Evolutionary conservation across 2,113 vertebrate species (phyloP), one percentile per base, ranked within the genome.

Genomic region (Triplophysa tibetana): DNA sequence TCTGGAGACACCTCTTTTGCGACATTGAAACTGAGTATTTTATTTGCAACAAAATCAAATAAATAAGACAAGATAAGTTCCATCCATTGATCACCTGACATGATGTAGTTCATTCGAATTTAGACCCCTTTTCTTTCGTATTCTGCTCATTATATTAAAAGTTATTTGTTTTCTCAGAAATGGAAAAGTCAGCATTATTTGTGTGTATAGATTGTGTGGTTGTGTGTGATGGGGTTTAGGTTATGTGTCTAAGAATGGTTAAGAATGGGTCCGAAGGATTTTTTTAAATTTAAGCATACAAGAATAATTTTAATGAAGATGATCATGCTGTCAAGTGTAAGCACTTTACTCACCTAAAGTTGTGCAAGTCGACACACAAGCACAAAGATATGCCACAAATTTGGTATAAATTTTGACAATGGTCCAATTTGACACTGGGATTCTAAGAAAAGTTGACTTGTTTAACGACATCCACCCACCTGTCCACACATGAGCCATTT

Each of bases 1-100:
- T 84, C 80, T 73, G 77, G 86, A 89, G 87, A 88, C 89, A 89
- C 80, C 41, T 70, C 24, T 50, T 43, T 45, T 75, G 70, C 85
- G 43, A 78, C 88, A 88, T 90, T 90, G 89, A 88, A 81, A n/a
- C 17, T 56, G 52, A 6, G 33, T 38, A 38, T 38, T 7, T 38
- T 38, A 38, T 38, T 1, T 38, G 33, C 33, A 38, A 38, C 5
- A 7, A 38, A 38, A 38, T 38, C 0, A 38, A 38, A 38, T 38
- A 38, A 0, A 38, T 38, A 38, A 7, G 33, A 38, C 33, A 38
- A 38, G 33, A 38, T 38, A 38, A 7, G 33, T 38, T 38, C 33
- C 3, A 5, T 6, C 33, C 33, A 38, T 38, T 38, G 43, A 12
- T 45, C 43, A 45, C 16, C 50, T 54, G 50, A 16, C 50, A 17